phyloP scores from a whole-genome alignment of 2,113 vertebrate genomes.

The Antennarius striatus region DNA sequence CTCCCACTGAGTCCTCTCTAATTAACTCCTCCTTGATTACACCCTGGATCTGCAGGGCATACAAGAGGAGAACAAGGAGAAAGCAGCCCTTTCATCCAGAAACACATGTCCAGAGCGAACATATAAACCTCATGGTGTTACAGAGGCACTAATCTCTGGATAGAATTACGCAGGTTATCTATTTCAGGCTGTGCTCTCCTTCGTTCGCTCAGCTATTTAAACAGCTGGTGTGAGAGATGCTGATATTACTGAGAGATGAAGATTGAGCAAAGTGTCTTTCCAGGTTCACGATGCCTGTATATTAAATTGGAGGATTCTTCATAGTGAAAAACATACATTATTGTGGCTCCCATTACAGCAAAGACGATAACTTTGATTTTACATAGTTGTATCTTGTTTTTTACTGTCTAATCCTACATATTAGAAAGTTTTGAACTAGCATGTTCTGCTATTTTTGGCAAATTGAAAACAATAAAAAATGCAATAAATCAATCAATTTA shows the following conservation, averaged over 20 bases:
- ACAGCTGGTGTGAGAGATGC: conserved; percentile 24
- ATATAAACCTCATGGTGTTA: conserved; percentile 44
- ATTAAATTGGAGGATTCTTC: too few relatives aligned
- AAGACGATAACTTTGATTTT: too few relatives aligned
- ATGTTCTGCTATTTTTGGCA: too few relatives aligned
- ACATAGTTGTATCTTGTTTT: too few relatives aligned
- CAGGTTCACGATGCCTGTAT: neutral
- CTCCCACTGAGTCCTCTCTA: conserved; percentile 70
- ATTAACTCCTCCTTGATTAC: conserved; percentile 73
- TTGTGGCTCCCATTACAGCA: too few relatives aligned
- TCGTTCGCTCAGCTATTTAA: conserved; percentile 18
- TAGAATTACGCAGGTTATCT: conserved; percentile 19
- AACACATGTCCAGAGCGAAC: conserved; percentile 60
- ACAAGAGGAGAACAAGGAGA: conserved; percentile 51
- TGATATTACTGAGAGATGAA: neutral
- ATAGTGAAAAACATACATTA: too few relatives aligned
- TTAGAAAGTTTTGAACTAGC: too few relatives aligned
- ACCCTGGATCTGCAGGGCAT: conserved; percentile 50
- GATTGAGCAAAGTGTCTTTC: neutral
- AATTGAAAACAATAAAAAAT: too few relatives aligned
- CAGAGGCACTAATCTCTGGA: conserved; percentile 24
- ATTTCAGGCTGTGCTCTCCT: conserved; percentile 24
- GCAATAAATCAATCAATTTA: too few relatives aligned
- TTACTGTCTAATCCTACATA: too few relatives aligned
- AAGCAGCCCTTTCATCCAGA: conserved; percentile 57